Evolutionary conservation across 2,888 invertebrate species (phyloP).

Genomic region (Hartigia nigra): DNA sequence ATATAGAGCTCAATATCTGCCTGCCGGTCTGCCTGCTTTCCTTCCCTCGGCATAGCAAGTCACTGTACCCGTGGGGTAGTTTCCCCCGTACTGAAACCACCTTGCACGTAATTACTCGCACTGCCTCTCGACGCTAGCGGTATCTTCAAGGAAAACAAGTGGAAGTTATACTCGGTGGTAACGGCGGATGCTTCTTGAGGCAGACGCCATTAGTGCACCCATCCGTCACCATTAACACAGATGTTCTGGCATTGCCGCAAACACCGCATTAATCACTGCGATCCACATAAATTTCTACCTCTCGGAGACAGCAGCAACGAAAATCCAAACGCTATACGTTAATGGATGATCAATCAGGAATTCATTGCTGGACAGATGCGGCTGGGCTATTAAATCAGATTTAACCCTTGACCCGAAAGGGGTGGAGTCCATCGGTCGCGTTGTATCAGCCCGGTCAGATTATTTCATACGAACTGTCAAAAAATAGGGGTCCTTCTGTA

Average conservation of each 20-base stretch:
- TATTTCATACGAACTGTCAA: neutral
- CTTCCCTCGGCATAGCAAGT: slow-evolving; percentile 25
- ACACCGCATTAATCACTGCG: slow-evolving; percentile 58
- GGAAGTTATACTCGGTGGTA: neutral
- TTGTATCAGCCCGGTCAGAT: neutral
- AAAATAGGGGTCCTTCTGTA: neutral
- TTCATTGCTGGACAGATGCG: slow-evolving; percentile 33
- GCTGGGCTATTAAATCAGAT: neutral
- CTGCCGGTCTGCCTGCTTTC: slow-evolving; percentile 44
- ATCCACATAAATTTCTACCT: slow-evolving; percentile 52
- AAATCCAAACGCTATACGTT: slow-evolving; percentile 43
- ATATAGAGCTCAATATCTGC: slow-evolving; percentile 71
- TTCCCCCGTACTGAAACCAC: slow-evolving; percentile 10
- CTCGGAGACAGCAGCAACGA: slow-evolving; percentile 33
- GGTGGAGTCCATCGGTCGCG: neutral
- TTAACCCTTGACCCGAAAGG: neutral
- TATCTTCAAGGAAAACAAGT: slow-evolving; percentile 1
- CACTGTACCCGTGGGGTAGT: slow-evolving; percentile 6
- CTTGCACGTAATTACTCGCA: slow-evolving; percentile 21
- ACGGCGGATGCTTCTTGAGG: slow-evolving; percentile 15
- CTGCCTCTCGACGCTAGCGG: neutral
- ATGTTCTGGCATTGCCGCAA: slow-evolving; percentile 54
- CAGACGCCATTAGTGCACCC: slow-evolving; percentile 56
- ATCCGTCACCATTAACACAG: slow-evolving; percentile 63
- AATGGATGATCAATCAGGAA: slow-evolving; percentile 53